These are phyloP conservation scores for Empis stercorea DNA, from an alignment of 2,888 invertebrate genomes.

Conservation along the genomic window DNA sequence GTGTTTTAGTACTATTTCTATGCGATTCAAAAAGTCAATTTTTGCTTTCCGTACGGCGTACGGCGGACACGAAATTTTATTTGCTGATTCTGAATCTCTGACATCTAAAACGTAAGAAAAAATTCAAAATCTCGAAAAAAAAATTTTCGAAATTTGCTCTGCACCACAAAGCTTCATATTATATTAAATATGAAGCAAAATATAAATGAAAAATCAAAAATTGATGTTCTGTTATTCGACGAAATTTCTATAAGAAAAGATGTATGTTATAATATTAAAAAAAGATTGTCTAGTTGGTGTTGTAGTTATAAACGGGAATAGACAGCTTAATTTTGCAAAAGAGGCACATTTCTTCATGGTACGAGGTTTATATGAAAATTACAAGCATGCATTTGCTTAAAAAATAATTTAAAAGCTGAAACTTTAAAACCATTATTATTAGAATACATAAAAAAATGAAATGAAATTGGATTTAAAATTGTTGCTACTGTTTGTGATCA, in stretches of 20 bases:
- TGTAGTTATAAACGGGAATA: neutral
- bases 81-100: too few species aligned
- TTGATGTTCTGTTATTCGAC: neutral
- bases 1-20: too few species aligned
- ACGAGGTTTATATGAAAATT: neutral
- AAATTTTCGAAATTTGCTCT: too few species aligned
- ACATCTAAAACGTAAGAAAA: too few species aligned
- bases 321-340: neutral
- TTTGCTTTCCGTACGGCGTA: too few species aligned
- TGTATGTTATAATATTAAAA: neutral
- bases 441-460: neutral
- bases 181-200: too few species aligned
- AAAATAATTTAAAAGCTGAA: neutral
- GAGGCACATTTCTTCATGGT: neutral
- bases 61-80: too few species aligned
- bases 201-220: neutral
- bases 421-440: neutral
- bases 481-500: neutral
- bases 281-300: neutral
- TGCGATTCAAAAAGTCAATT: too few species aligned
- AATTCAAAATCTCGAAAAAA: too few species aligned
- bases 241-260: neutral
- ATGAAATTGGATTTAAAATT: neutral
- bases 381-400: neutral
- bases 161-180: too few species aligned